phyloP scores from a whole-genome alignment of 2,113 vertebrate genomes.

The Pagrus major region DNA sequence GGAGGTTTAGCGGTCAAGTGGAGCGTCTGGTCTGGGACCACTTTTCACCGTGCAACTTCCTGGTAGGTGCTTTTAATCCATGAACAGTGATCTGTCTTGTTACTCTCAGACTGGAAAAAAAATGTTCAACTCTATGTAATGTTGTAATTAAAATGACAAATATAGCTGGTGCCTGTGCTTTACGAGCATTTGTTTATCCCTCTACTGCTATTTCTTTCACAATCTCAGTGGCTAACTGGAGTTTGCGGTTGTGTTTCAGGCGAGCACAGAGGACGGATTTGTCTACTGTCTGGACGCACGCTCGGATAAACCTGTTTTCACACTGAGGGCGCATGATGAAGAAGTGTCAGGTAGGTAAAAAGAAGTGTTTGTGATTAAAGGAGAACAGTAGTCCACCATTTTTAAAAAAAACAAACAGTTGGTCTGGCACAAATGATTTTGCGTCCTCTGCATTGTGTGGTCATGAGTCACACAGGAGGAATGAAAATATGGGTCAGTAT shows the following conservation, averaged over 20 bases:
- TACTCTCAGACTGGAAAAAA: neutral
- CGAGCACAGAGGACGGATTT: constrained; percentile 97
- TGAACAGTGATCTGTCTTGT: neutral
- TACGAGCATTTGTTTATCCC: neutral
- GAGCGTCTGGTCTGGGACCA: constrained; percentile 95
- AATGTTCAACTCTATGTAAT: no score
- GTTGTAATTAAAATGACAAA: neutral
- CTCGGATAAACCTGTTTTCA: constrained; percentile 94
- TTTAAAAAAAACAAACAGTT: neutral
- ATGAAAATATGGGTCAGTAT: neutral
- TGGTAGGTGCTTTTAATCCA: constrained; percentile 82
- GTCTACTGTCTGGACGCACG: constrained; percentile 97
- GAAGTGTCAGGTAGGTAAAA: constrained; percentile 94
- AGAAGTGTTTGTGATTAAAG: neutral
- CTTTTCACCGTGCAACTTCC: constrained; percentile 94
- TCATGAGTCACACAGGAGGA: neutral
- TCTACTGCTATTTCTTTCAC: neutral
- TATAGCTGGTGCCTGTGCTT: neutral
- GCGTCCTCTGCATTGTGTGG: neutral
- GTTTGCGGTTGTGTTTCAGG: constrained; percentile 80
- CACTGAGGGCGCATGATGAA: constrained; percentile 92
- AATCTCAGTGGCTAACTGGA: constrained; percentile 3
- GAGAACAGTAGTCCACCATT: neutral
- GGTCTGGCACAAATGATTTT: neutral
- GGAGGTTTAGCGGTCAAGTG: constrained; percentile 96